Percentiles rank a stretch among this genome's conserved stretches.
Conservation (phyloP, 2,888 invertebrate species). For the Drosophila anomelani region DNA sequence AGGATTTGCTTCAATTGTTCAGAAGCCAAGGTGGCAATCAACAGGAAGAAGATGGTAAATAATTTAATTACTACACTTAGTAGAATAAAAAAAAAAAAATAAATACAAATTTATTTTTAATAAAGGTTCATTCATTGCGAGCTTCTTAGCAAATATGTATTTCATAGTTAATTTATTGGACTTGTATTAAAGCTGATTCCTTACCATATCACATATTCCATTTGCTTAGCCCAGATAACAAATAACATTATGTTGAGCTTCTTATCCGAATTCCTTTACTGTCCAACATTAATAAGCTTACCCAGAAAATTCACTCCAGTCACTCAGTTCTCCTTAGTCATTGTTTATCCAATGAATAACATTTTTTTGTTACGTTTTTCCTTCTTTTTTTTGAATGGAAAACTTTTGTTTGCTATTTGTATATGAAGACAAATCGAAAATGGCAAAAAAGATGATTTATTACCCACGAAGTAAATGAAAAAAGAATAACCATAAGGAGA, state of each 20-base stretch:
- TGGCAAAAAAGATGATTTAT: slow-evolving; percentile 63
- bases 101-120: not conserved
- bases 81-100: too few species aligned
- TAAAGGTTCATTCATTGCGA: not conserved
- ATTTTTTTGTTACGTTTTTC: slow-evolving; percentile 26
- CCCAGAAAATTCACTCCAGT: slow-evolving; percentile 23
- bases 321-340: slow-evolving; percentile 36
- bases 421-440: slow-evolving; percentile 55
- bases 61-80: not conserved
- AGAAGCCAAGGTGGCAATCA: not conserved
- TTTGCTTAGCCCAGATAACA: slow-evolving; percentile 7
- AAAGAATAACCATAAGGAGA: slow-evolving; percentile 2
- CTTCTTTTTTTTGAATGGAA: slow-evolving; percentile 11
- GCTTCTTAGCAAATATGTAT: not conserved
- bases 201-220: not conserved
- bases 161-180: not conserved
- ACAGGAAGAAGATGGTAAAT: not conserved
- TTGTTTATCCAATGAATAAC: slow-evolving; percentile 41
- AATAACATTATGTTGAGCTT: slow-evolving; percentile 21
- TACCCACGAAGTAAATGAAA: slow-evolving; percentile 27
- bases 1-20: too few species aligned
- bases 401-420: slow-evolving; percentile 41
- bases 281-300: slow-evolving; percentile 11
- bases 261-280: slow-evolving; percentile 5
- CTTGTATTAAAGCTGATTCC: not conserved